Percentiles rank a stretch among this genome's conserved stretches.
Conservation (phyloP, 2,888 invertebrate species). For the Ophioninae sp. region DNA sequence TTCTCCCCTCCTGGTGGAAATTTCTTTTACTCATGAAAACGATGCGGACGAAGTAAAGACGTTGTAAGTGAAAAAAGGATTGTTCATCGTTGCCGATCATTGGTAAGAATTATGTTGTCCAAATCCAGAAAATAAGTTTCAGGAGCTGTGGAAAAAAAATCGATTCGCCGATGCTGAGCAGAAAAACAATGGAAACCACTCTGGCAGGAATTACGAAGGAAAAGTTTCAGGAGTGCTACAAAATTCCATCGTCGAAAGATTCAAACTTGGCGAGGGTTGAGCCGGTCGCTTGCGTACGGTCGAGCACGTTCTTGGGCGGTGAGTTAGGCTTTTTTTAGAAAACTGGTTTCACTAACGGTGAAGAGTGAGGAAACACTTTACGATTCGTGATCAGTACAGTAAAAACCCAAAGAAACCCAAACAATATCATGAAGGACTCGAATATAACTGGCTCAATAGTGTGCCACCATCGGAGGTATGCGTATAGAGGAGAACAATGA, state of each 20-base stretch:
- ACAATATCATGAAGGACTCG: too few relatives aligned
- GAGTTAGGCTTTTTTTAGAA: slow-evolving; percentile 25
- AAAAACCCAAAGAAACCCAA: too few relatives aligned
- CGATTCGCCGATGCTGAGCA: slow-evolving; percentile 81
- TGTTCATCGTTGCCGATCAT: too few relatives aligned
- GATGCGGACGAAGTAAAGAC: slow-evolving; percentile 84
- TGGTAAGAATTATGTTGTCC: neutral
- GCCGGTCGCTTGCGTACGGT: slow-evolving; percentile 83
- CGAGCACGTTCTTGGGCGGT: slow-evolving; percentile 86
- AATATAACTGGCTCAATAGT: too few relatives aligned
- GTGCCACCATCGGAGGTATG: neutral
- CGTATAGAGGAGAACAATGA: neutral
- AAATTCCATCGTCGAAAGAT: slow-evolving; percentile 83
- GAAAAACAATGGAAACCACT: slow-evolving; percentile 85
- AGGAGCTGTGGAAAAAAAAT: slow-evolving; percentile 35
- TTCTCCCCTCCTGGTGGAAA: slow-evolving; percentile 84
- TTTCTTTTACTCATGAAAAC: slow-evolving; percentile 81
- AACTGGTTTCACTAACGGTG: neutral
- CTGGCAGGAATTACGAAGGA: slow-evolving; percentile 81
- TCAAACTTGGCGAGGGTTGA: slow-evolving; percentile 80
- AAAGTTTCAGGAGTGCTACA: slow-evolving; percentile 82
- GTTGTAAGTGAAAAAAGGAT: slow-evolving; percentile 77
- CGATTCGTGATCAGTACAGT: neutral
- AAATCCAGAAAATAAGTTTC: slow-evolving; percentile 33
- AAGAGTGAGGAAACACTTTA: neutral